These are phyloP conservation scores for Eilema sororculum DNA, from an alignment of 2,888 invertebrate species.

Conservation along the genomic window DNA sequence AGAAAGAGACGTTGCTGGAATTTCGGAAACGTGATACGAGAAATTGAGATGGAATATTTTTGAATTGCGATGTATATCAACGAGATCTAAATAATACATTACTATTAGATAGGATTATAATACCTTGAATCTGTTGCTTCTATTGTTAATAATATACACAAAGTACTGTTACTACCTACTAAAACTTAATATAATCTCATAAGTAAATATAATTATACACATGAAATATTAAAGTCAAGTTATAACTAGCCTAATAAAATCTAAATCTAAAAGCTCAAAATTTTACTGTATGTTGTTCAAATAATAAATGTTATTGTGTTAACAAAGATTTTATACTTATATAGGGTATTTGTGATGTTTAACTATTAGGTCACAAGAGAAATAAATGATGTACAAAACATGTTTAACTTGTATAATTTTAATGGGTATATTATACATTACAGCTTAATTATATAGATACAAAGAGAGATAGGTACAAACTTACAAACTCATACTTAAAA, in stretches of 20 bases:
- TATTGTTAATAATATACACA: constrained; percentile 18
- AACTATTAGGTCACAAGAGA: constrained; percentile 43
- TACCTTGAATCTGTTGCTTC: constrained; percentile 33
- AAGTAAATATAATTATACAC: constrained; percentile 11
- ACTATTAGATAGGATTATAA: constrained; percentile 16
- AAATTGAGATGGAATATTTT: constrained; percentile 14
- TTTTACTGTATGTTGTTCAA: constrained; percentile 53
- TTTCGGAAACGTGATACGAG: constrained; percentile 23
- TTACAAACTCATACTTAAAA: too few species aligned
- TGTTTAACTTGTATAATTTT: background rate
- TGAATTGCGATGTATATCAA: constrained; percentile 8
- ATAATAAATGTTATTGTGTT: constrained; percentile 58
- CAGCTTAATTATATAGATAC: background rate
- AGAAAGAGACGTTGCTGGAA: constrained; percentile 1
- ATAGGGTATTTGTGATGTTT: constrained; percentile 59
- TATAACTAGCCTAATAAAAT: background rate
- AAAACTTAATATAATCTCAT: background rate
- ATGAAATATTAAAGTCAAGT: constrained; percentile 12
- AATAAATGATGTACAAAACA: constrained; percentile 45
- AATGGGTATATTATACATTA: background rate
- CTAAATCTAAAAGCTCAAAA: constrained; percentile 32
- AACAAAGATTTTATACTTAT: constrained; percentile 56
- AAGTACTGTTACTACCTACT: constrained; percentile 14
- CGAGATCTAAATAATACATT: constrained; percentile 8
- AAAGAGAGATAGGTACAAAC: background rate